A percentile compares a stretch with the other conserved stretches of the same genome.
phyloP scores from a whole-genome alignment of 2,888 invertebrate species.

The Tachina fera region DNA sequence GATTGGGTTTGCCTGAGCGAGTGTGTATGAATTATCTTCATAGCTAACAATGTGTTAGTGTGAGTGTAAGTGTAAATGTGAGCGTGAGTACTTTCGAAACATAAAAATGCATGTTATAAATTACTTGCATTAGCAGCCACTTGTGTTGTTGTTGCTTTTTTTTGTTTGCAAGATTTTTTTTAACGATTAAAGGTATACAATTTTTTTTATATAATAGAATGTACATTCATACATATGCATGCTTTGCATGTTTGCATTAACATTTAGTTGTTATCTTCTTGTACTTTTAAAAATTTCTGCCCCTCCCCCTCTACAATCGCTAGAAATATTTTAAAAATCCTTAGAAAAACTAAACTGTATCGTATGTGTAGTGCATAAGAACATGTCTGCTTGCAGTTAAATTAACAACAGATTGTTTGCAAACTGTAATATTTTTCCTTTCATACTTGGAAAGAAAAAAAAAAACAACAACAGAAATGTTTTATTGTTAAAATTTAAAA shows the following conservation, averaged over 20 bases:
- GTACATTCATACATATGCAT: background rate
- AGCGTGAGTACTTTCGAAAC: slow-evolving; percentile 58
- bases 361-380: background rate
- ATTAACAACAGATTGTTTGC: slow-evolving; percentile 60
- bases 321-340: slow-evolving; percentile 14
- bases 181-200: slow-evolving; percentile 41
- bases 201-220: background rate
- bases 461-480: background rate
- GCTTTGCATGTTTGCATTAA: slow-evolving; percentile 38
- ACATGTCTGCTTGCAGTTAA: slow-evolving; percentile 51
- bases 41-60: slow-evolving; percentile 30
- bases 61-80: slow-evolving; percentile 50
- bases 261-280: slow-evolving; percentile 47
- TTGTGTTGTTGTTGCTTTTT: slow-evolving; percentile 74
- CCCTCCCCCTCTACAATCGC: background rate
- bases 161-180: slow-evolving; percentile 21
- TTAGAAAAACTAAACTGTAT: slow-evolving; percentile 4
- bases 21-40: slow-evolving; percentile 43
- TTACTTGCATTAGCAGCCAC: slow-evolving; percentile 81
- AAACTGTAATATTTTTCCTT: slow-evolving; percentile 8
- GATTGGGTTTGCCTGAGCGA: slow-evolving; percentile 23
- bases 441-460: background rate
- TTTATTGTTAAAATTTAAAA: background rate
- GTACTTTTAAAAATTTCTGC: background rate
- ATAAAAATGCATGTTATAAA: slow-evolving; percentile 77